A percentile compares a stretch with the other conserved stretches of the same genome.
phyloP scores from a whole-genome alignment of 2,113 vertebrate genomes.

The Microtus ochrogaster region DNA sequence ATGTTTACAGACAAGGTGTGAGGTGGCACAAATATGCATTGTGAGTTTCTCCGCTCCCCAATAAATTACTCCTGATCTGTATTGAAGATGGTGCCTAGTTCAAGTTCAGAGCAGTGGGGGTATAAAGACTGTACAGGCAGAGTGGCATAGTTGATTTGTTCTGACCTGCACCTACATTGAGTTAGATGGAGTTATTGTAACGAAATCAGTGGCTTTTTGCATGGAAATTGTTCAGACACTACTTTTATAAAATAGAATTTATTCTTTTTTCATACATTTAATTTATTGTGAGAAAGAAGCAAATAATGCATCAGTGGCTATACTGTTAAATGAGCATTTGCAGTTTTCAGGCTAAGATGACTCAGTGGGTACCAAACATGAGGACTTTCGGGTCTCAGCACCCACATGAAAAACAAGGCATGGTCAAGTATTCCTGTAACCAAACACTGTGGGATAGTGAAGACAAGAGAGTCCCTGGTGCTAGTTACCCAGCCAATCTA shows the following conservation, averaged over 20 bases:
- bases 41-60: not conserved
- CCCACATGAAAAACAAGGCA: not conserved
- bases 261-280: not conserved
- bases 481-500: not conserved
- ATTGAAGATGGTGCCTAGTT: not conserved
- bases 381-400: not conserved
- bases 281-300: not conserved
- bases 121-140: accelerated
- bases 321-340: not conserved
- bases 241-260: not conserved
- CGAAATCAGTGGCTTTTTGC: not conserved
- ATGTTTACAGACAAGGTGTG: not conserved
- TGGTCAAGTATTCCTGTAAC: not conserved
- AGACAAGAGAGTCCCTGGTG: not conserved
- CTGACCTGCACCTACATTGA: not conserved
- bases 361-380: not conserved
- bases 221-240: not conserved
- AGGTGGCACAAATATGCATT: not conserved
- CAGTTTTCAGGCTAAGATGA: not conserved
- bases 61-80: not conserved
- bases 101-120: not conserved
- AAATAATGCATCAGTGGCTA: not conserved
- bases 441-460: not conserved
- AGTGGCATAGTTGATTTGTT: too few species aligned
- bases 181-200: not conserved